Evolutionary conservation across 2,797 vertebrate species (phyloP).

Genomic region (Phylloscopus collybita): DNA sequence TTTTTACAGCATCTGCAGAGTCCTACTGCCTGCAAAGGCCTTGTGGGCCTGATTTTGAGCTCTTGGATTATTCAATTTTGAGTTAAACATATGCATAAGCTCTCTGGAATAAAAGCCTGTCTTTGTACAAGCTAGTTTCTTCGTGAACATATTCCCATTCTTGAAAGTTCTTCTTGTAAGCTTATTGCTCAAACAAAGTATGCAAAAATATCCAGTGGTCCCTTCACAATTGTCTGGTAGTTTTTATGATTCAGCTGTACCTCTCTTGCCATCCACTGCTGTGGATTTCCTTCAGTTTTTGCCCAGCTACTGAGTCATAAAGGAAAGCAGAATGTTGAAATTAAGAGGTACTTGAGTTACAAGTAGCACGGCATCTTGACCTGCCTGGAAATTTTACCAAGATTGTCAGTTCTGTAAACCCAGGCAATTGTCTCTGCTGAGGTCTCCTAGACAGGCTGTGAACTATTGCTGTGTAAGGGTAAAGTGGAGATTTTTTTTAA

Average conservation of each 20-base stretch:
- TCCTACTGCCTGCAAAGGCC: not conserved
- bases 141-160: not conserved
- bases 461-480: not conserved
- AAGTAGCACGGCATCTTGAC: not conserved
- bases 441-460: not conserved
- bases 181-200: not conserved
- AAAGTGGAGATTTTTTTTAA: not conserved
- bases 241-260: not conserved
- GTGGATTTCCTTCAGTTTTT: not conserved
- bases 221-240: not conserved
- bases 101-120: not conserved
- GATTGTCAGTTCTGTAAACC: not conserved
- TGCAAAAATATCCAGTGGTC: not conserved
- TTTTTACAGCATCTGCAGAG: fast-evolving
- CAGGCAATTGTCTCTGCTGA: not conserved
- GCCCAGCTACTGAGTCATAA: not conserved
- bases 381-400: not conserved
- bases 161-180: not conserved
- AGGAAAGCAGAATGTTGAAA: not conserved
- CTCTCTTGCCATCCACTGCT: not conserved
- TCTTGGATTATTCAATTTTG: not conserved
- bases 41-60: not conserved
- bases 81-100: not conserved
- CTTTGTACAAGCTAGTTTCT: not conserved
- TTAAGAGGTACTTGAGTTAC: not conserved